Evolutionary conservation across 2,888 invertebrate species (phyloP).

Genomic region (Cenopis cana): DNA sequence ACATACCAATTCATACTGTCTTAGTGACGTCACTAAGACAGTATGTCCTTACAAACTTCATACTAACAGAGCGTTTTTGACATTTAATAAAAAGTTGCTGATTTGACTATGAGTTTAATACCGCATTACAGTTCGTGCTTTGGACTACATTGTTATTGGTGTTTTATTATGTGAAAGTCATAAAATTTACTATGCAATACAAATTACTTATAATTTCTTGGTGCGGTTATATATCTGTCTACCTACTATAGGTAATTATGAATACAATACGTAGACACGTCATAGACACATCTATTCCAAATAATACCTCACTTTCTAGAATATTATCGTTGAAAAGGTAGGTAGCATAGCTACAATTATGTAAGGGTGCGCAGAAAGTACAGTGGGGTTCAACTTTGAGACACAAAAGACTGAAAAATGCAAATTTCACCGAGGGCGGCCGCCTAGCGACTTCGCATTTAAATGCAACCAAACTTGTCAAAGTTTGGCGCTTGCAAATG

Average conservation of each 20-base stretch:
- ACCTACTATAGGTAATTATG: not conserved
- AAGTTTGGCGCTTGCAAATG: constrained; percentile 72
- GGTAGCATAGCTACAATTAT: constrained; percentile 13
- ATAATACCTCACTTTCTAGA: not conserved
- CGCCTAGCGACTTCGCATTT: constrained; percentile 62
- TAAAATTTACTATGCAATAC: too few species aligned
- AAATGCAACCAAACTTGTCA: constrained; percentile 77
- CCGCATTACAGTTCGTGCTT: too few species aligned
- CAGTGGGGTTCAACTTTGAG: constrained; percentile 54
- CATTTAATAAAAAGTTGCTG: too few species aligned
- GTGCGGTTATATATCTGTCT: too few species aligned
- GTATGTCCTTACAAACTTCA: too few species aligned
- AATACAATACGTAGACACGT: not conserved
- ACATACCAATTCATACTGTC: too few species aligned
- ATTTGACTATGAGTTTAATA: too few species aligned
- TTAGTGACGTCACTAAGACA: too few species aligned
- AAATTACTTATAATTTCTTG: too few species aligned
- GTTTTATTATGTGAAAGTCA: too few species aligned
- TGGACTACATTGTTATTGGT: too few species aligned
- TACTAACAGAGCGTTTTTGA: too few species aligned
- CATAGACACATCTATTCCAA: not conserved
- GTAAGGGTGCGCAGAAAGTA: constrained; percentile 47
- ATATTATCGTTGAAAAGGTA: constrained; percentile 6
- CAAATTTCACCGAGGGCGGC: constrained; percentile 62
- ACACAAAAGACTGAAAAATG: constrained; percentile 72